These are phyloP conservation scores for Drosophila paranaensis DNA, from an alignment of 2,888 invertebrate genomes.

Conservation along the genomic window DNA sequence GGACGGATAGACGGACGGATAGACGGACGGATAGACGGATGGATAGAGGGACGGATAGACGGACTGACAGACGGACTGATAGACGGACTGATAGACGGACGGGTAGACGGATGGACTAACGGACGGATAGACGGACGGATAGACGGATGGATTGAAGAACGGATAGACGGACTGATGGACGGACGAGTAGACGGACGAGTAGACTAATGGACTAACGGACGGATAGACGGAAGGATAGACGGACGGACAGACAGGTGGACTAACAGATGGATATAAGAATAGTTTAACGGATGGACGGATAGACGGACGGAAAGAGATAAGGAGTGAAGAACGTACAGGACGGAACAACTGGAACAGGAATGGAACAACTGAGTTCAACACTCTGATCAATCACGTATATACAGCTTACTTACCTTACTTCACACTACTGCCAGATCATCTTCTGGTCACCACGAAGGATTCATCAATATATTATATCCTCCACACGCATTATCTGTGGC, in stretches of 20 bases:
- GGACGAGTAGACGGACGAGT: neutral
- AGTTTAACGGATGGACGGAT: neutral
- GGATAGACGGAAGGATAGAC: neutral
- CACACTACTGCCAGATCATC: neutral
- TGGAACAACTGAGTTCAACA: no score
- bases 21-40: neutral
- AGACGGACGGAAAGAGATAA: neutral
- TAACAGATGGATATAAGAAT: no score
- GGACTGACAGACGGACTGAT: neutral
- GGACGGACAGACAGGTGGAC: neutral
- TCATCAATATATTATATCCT: no score
- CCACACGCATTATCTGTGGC: no score
- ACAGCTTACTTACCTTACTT: neutral
- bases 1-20: neutral
- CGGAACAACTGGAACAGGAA: no score
- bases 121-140: neutral
- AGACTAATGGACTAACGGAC: neutral
- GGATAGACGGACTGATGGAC: neutral
- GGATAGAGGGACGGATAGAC: neutral
- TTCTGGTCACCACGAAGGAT: no score
- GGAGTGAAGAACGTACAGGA: neutral
- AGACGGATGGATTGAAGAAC: neutral
- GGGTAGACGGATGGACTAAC: neutral
- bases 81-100: neutral
- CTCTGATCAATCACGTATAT: neutral